phyloP scores from a whole-genome alignment of 2,888 invertebrate genomes.

The Epinotia brunnichana region DNA sequence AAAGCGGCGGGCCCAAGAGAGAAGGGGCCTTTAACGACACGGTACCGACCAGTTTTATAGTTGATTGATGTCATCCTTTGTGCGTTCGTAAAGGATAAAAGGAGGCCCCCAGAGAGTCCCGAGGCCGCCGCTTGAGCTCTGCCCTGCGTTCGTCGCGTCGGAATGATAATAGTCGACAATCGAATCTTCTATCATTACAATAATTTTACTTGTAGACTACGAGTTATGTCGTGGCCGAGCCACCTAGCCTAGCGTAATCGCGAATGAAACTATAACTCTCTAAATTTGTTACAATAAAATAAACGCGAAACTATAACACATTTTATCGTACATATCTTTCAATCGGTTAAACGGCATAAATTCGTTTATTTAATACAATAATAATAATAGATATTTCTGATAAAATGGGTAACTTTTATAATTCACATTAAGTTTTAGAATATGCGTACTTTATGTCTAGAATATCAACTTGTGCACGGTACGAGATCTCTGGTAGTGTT shows the following conservation, averaged over 20 bases:
- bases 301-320: slow-evolving; percentile 77
- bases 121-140: slow-evolving; percentile 48
- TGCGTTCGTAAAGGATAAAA: neutral
- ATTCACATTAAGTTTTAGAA: slow-evolving; percentile 81
- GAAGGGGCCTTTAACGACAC: neutral
- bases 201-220: slow-evolving; percentile 68
- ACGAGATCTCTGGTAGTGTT: slow-evolving; percentile 67
- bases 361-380: slow-evolving; percentile 80
- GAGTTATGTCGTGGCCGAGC: slow-evolving; percentile 74
- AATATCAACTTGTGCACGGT: slow-evolving; percentile 74
- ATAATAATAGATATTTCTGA: slow-evolving; percentile 77
- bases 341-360: slow-evolving; percentile 69
- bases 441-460: slow-evolving; percentile 77
- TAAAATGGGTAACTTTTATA: slow-evolving; percentile 81
- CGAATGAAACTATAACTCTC: slow-evolving; percentile 76
- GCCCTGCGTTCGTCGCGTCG: slow-evolving; percentile 64
- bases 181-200: slow-evolving; percentile 55
- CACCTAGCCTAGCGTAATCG: slow-evolving; percentile 81
- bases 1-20: slow-evolving; percentile 47
- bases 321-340: slow-evolving; percentile 67
- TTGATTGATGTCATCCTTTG: neutral
- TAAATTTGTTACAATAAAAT: slow-evolving; percentile 79
- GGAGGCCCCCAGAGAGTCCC: too few relatives aligned
- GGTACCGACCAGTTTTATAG: neutral
- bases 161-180: slow-evolving; percentile 60